phyloP scores from a whole-genome alignment of 2,113 vertebrate genomes.

The Nettapus auritus region DNA sequence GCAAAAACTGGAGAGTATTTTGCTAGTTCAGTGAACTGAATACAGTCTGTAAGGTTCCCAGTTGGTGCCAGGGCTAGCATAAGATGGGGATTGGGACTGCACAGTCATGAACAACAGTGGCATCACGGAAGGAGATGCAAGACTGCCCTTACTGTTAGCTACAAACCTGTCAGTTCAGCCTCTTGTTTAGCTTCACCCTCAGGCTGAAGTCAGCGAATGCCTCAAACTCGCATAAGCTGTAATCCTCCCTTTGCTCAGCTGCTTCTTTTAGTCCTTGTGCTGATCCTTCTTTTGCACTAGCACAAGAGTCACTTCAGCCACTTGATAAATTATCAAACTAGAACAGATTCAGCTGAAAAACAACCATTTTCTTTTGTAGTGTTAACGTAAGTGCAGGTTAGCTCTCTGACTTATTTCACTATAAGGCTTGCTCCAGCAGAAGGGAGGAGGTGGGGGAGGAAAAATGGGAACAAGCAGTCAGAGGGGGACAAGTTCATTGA shows the following conservation, averaged over 20 bases:
- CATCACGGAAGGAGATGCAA: not conserved
- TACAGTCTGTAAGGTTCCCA: not conserved
- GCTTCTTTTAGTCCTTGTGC: not conserved
- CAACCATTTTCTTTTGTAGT: not conserved
- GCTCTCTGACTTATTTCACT: not conserved
- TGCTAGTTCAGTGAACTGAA: not conserved
- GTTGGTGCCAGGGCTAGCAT: not conserved
- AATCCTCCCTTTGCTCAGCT: not conserved
- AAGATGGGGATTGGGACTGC: not conserved
- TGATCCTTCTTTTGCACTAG: not conserved
- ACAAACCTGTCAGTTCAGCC: not conserved
- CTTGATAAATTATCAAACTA: not conserved
- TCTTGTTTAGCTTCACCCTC: not conserved
- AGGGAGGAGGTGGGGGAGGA: not conserved
- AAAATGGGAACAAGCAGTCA: not conserved
- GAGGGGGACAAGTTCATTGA: not conserved
- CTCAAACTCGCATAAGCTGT: not conserved
- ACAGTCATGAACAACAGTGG: not conserved
- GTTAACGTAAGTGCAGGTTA: not conserved
- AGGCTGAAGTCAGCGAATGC: not conserved
- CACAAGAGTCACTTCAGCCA: not conserved
- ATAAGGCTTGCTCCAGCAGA: not conserved
- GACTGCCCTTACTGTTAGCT: not conserved
- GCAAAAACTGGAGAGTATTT: not conserved
- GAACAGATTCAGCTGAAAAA: not conserved